Base-by-base conservation (phyloP, 64 coral and sea anemone genomes). In the Catalaphyllia jardinei region DNA sequence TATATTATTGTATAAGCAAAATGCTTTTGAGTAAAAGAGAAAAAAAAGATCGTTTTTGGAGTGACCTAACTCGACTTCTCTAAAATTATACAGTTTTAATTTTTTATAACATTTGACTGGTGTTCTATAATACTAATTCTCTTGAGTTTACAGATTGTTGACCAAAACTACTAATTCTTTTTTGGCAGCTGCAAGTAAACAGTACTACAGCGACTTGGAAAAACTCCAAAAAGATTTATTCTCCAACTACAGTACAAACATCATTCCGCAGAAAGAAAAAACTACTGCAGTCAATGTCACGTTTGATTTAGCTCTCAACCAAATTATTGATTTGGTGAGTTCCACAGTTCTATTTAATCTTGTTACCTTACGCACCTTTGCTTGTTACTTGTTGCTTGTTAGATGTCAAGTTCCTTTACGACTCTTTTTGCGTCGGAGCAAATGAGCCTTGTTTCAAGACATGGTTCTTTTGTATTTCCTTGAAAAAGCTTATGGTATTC, bases 251-350 rank as follows among this genome's bases (percentile, higher is more conserved):
- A 97, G 95, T 73, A 90, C 75, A 65, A 93, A 97, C 27, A 97
- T 97, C 57, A 97, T 97, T 61, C 95, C 95, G 0, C 95, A 97
- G 60, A 91, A 93, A 80, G 65, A 91, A 14, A 88, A 82, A 74
- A 87, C 93, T 77, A 60, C 87, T 28, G 88, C 95, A 3, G 72
- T 97, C 1, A 87, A 91, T 73, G 81, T 97, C 24, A 87, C 61
- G 65, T 96, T 96, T 64, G 95, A 96, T 54, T 93, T 97, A 25
- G 95, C 95, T 1, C 69, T 97, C 24, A 97, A 97, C 74, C 95
- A 97, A 73, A 97, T 97, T 19, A 96, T 96, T 60, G 95, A 96
- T 74, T 78, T 96, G 95, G 95, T 96, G 88, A 96, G 95, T 73
- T 31, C 71, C 63, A 24, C 33, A 42, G 62, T 51, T 61, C 39